phyloP scores from a whole-genome alignment of 2,113 vertebrate genomes.

The Cygnus buccinator region DNA sequence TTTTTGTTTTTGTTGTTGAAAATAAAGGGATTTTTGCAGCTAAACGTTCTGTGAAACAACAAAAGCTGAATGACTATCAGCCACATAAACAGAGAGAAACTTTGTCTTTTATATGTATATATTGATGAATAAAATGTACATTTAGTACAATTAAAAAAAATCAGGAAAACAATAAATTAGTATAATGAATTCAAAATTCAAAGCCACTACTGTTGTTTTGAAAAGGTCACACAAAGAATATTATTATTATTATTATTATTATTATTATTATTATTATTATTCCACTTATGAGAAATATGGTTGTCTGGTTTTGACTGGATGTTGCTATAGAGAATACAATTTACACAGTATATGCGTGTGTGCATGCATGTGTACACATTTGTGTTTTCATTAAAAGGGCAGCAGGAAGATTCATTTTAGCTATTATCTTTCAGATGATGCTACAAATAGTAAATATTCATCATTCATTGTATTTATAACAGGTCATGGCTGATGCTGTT shows the following conservation, averaged over 20 bases:
- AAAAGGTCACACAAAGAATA: background rate
- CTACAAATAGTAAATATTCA: background rate
- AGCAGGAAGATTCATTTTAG: background rate
- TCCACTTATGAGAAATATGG: background rate
- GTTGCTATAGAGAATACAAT: background rate
- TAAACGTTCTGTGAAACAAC: background rate
- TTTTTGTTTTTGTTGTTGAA: background rate
- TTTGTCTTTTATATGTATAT: background rate
- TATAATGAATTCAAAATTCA: background rate
- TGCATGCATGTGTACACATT: background rate
- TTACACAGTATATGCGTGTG: background rate
- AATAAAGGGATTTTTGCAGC: background rate
- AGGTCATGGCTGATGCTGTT: background rate
- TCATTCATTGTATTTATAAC: background rate
- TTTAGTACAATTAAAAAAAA: background rate
- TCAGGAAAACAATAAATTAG: background rate
- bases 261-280: background rate
- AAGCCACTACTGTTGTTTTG: background rate
- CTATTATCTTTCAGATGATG: background rate
- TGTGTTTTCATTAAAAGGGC: background rate
- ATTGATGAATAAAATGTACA: background rate
- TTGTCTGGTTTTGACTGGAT: background rate
- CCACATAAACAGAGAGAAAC: background rate
- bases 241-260: background rate
- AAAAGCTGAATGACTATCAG: background rate